Evolutionary conservation across 2,797 vertebrate species (phyloP).

Genomic region (Poecilia wingei): DNA sequence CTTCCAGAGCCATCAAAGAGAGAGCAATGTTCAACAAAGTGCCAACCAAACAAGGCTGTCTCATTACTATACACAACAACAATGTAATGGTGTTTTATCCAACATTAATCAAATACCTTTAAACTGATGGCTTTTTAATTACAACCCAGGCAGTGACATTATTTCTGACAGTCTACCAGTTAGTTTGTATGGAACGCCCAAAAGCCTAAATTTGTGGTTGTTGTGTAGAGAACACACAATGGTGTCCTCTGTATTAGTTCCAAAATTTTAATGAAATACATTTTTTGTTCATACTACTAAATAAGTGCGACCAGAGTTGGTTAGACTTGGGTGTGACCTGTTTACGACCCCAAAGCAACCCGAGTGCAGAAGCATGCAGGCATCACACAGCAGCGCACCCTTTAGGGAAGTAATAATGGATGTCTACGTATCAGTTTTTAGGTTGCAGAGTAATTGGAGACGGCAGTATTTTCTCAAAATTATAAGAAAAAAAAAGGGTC

Average conservation of each 20-base stretch:
- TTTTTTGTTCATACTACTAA: too few relatives aligned
- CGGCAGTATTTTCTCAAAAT: too few relatives aligned
- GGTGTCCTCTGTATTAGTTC: neutral
- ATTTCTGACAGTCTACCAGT: neutral
- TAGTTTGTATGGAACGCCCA: neutral
- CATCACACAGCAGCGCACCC: too few relatives aligned
- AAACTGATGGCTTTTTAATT: neutral
- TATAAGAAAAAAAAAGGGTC: too few relatives aligned
- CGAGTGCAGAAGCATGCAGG: too few relatives aligned
- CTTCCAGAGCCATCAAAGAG: neutral
- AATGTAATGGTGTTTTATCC: neutral
- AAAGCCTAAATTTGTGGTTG: neutral
- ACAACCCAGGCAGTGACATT: neutral
- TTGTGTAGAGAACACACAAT: neutral
- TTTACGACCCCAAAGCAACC: too few relatives aligned
- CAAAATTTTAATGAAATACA: too few relatives aligned
- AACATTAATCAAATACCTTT: neutral
- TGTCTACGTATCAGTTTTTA: too few relatives aligned
- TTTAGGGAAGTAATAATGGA: too few relatives aligned
- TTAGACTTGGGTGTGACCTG: too few relatives aligned
- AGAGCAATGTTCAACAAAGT: neutral
- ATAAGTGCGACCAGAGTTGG: too few relatives aligned
- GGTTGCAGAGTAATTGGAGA: too few relatives aligned
- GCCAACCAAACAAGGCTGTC: neutral
- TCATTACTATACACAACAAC: neutral